These are phyloP conservation scores for Micoletzkya japonica DNA, from an alignment of 2,888 invertebrate genomes.

Conservation along the genomic window DNA sequence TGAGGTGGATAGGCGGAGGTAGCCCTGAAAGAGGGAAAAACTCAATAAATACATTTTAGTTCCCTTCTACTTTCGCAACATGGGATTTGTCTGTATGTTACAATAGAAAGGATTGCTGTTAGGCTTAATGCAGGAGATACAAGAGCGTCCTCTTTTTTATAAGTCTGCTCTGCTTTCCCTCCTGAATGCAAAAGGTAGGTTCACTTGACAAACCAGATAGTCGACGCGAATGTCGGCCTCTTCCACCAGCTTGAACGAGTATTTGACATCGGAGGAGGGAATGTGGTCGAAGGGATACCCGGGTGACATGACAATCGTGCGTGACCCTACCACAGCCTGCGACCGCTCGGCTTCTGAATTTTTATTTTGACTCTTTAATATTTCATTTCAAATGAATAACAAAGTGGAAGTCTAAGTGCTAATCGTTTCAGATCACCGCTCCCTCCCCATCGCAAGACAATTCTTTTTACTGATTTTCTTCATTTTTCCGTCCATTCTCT, in stretches of 20 bases:
- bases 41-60: too few species aligned
- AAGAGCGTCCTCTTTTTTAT: neutral
- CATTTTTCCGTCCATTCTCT: neutral
- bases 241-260: conserved; percentile 17
- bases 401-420: too few species aligned
- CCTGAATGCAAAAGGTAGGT: too few species aligned
- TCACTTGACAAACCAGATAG: conserved; percentile 15
- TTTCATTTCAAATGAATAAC: too few species aligned
- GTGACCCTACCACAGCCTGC: conserved; percentile 11
- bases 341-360: conserved; percentile 22
- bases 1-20: neutral
- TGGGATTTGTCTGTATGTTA: too few species aligned
- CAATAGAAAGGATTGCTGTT: too few species aligned
- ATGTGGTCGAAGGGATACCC: conserved; percentile 8
- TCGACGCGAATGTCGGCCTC: neutral
- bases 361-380: too few species aligned
- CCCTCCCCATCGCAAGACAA: too few species aligned
- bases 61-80: too few species aligned
- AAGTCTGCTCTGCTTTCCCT: too few species aligned
- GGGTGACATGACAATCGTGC: conserved; percentile 21
- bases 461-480: neutral
- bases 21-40: neutral
- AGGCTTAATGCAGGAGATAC: too few species aligned
- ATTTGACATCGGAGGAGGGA: neutral
- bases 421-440: too few species aligned